Conservation (phyloP, 64 coral and sea anemone species). For the Stichodactyla helianthus region DNA sequence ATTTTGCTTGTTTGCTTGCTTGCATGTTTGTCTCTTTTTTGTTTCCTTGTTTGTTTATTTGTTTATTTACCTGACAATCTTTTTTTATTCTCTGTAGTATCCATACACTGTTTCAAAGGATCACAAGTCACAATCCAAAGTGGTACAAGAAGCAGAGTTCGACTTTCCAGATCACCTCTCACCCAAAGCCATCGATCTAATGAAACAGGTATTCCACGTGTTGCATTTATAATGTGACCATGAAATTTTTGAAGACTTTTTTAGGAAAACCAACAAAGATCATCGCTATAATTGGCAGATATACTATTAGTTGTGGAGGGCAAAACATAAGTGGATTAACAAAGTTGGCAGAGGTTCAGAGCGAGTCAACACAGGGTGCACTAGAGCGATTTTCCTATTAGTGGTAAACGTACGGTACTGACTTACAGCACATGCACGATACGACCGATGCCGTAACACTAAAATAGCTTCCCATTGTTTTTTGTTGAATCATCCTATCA, state of each 20-base stretch:
- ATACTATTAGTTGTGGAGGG: too few species aligned
- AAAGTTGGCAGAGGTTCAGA: too few species aligned
- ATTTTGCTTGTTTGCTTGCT: too few species aligned
- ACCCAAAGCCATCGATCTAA: conserved; percentile 32
- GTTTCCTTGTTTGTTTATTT: background rate
- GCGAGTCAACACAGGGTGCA: too few species aligned
- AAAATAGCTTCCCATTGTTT: background rate
- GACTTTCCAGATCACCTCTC: conserved; percentile 66
- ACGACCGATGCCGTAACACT: too few species aligned
- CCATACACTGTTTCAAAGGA: conserved; percentile 66
- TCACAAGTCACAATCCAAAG: conserved; percentile 49
- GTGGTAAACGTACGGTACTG: too few species aligned
- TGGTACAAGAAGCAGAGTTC: conserved; percentile 56
- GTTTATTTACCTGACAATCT: background rate
- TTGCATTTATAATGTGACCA: background rate
- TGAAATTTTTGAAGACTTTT: background rate
- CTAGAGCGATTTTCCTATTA: too few species aligned
- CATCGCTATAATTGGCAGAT: too few species aligned
- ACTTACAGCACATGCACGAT: too few species aligned
- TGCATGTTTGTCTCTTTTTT: too few species aligned
- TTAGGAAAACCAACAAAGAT: background rate
- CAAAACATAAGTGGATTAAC: too few species aligned
- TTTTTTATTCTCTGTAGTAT: conserved; percentile 32
- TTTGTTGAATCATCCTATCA: background rate
- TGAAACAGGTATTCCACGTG: conserved; percentile 36